Evolutionary conservation across 2,888 invertebrate species (phyloP).

Genomic region (Colostygia pectinataria): DNA sequence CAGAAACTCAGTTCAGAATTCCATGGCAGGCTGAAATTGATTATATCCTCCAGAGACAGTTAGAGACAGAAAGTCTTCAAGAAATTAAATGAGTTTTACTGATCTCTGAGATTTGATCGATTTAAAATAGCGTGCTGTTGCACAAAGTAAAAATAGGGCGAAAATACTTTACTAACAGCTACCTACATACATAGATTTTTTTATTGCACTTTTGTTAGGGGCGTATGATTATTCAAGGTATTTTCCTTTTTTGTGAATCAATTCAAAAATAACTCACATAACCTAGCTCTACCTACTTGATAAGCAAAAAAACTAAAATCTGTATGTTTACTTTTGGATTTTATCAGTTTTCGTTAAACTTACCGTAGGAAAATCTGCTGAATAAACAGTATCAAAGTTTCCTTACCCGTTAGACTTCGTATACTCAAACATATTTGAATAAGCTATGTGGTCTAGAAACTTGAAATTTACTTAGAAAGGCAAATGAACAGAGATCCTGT

Average conservation of each 20-base stretch:
- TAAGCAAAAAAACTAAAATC: no score
- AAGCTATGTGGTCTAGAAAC: not conserved
- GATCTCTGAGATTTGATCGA: not conserved
- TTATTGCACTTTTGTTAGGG: no score
- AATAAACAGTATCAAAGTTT: not conserved
- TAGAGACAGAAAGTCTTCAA: not conserved
- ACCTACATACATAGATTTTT: no score
- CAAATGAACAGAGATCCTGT: not conserved
- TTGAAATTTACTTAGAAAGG: not conserved
- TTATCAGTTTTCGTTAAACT: not conserved
- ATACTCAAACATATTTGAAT: not conserved
- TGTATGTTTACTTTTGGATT: no score
- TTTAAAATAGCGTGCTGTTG: no score
- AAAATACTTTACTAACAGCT: no score
- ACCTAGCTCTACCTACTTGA: no score
- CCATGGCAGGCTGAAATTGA: slow-evolving; percentile 32
- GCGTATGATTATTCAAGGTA: no score
- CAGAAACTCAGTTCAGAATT: slow-evolving; percentile 36
- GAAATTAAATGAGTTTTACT: not conserved
- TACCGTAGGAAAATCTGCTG: not conserved
- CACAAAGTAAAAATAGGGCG: no score
- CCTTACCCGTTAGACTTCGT: not conserved
- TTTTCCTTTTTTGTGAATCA: no score
- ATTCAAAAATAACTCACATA: no score
- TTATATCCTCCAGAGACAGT: slow-evolving; percentile 24